A percentile compares a stretch with the other conserved stretches of the same genome.
Evolutionary conservation across 2,888 invertebrate genomes (phyloP).

Genomic region (Noctua comes): DNA sequence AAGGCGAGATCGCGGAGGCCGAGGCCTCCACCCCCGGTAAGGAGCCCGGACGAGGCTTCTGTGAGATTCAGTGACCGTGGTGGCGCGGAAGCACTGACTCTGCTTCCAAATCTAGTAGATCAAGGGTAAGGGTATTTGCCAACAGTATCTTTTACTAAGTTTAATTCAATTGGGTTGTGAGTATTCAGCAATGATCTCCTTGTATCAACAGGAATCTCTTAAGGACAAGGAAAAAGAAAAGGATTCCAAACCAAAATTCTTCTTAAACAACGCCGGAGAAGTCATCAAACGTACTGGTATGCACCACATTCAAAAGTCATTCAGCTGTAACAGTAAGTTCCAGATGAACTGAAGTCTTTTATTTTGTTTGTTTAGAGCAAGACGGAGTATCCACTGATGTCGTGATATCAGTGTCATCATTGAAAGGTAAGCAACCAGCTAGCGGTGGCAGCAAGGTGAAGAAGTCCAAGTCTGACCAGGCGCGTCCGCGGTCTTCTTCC

Average conservation of each 20-base stretch:
- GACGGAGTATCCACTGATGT: conserved; percentile 84
- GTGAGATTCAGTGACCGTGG: conserved; percentile 92
- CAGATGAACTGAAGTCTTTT: background rate
- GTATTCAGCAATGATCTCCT: background rate
- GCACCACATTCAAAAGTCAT: conserved; percentile 37
- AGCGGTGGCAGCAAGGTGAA: conserved; percentile 87
- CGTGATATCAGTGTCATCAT: conserved; percentile 85
- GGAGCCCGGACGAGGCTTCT: conserved; percentile 89
- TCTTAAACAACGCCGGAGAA: conserved; percentile 89
- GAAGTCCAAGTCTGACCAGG: conserved; percentile 86
- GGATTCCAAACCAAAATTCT: conserved; percentile 87
- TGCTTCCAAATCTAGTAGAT: conserved; percentile 89
- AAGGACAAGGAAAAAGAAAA: conserved; percentile 75
- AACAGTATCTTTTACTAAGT: background rate
- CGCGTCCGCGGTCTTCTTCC: conserved; percentile 84
- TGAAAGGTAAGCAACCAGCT: conserved; percentile 89
- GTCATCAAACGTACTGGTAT: conserved; percentile 87
- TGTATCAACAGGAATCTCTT: conserved; percentile 82
- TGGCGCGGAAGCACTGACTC: conserved; percentile 90
- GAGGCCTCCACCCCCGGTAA: conserved; percentile 85
- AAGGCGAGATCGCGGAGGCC: conserved; percentile 79
- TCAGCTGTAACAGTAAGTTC: background rate
- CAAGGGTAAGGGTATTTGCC: conserved; percentile 78
- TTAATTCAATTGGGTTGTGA: background rate
- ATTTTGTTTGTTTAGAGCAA: conserved; percentile 76